These are phyloP conservation scores for Agrilus planipennis DNA, from an alignment of 1,140 invertebrate species.

Conservation along the genomic window DNA sequence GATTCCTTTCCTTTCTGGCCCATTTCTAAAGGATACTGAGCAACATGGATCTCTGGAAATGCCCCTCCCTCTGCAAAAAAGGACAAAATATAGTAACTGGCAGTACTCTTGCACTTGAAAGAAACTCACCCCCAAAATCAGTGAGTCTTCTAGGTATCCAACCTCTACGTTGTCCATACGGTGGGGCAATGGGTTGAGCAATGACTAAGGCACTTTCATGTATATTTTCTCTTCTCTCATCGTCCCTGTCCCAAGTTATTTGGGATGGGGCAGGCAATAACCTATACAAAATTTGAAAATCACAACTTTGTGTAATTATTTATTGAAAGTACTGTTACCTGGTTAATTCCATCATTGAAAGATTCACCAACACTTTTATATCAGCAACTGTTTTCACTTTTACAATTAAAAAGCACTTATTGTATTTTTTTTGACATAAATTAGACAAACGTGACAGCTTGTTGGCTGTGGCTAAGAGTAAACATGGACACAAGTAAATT, in stretches of 20 bases:
- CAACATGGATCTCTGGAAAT: constrained; percentile 95
- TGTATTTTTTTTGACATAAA: too few relatives aligned
- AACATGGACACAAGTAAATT: too few relatives aligned
- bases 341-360: too few relatives aligned
- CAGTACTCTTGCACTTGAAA: too few relatives aligned
- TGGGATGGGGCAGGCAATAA: constrained; percentile 75
- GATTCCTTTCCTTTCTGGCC: constrained; percentile 60
- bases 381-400: too few relatives aligned
- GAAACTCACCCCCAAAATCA: constrained; percentile 70
- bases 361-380: too few relatives aligned
- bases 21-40: constrained; percentile 91
- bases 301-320: too few relatives aligned
- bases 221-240: constrained; percentile 53
- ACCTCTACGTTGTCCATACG: constrained; percentile 89
- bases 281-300: constrained; percentile 40
- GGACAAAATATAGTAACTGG: too few relatives aligned
- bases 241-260: constrained; percentile 76
- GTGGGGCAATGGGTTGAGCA: constrained; percentile 77
- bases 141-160: constrained; percentile 84
- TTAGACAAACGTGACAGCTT: too few relatives aligned
- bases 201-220: constrained; percentile 64
- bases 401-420: too few relatives aligned
- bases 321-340: too few relatives aligned
- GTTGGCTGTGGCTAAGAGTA: too few relatives aligned
- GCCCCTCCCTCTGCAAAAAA: constrained; percentile 99